These are phyloP conservation scores for Galago senegalensis DNA, from an alignment of 2,797 vertebrate genomes.

Conservation along the genomic window DNA sequence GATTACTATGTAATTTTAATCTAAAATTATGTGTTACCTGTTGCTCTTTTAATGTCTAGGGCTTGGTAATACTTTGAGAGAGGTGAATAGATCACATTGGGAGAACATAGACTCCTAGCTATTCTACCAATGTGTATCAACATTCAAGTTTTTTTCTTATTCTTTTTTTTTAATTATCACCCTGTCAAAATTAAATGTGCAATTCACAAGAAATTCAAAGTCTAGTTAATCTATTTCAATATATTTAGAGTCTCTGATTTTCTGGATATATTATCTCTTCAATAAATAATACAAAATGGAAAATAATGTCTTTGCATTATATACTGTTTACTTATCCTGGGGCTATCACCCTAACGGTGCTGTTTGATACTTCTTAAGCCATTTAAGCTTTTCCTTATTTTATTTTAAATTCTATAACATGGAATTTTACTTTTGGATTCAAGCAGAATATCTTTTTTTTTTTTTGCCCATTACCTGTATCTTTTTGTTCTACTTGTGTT, in stretches of 20 bases:
- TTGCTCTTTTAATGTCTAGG: conserved; percentile 51
- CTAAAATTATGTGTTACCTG: conserved; percentile 60
- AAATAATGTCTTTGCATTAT: conserved; percentile 57
- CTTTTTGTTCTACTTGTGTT: conserved; percentile 47
- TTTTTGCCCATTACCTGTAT: neutral
- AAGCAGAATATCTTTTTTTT: neutral
- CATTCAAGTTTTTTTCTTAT: neutral
- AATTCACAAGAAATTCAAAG: conserved; percentile 76
- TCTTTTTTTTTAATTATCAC: conserved; percentile 11
- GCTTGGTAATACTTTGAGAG: neutral
- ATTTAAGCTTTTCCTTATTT: conserved; percentile 52
- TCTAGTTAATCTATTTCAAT: conserved; percentile 72
- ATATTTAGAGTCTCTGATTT: conserved; percentile 72
- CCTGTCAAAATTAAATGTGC: conserved; percentile 77
- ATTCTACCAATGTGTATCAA: conserved; percentile 43
- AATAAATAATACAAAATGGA: conserved; percentile 70
- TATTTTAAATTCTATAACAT: conserved; percentile 30
- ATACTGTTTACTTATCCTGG: neutral
- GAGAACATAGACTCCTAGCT: neutral
- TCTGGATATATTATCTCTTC: conserved; percentile 12
- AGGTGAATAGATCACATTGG: conserved; percentile 4
- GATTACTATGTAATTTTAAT: conserved; percentile 15
- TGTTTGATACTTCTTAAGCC: neutral
- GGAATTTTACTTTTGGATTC: conserved; percentile 16
- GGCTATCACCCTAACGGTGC: neutral